Conservation (phyloP, 2,888 invertebrate species). For the Griposia aprilina region DNA sequence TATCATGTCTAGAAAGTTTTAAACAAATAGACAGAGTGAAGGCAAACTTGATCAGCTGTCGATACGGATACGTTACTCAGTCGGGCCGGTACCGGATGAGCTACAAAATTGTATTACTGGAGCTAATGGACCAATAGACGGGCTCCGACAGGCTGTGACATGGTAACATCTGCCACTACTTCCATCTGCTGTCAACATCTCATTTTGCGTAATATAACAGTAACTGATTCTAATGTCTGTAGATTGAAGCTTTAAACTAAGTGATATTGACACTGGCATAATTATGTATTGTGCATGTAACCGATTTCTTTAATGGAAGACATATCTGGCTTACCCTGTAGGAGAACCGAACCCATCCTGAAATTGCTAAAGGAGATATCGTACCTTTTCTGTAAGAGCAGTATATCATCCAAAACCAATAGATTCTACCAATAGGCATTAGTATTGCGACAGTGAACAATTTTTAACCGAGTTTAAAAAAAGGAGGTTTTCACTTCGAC, state of each 20-base stretch:
- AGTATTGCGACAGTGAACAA: no score
- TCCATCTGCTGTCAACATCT: background rate
- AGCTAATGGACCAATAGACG: constrained; percentile 41
- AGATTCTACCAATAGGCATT: background rate
- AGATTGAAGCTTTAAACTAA: background rate
- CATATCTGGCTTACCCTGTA: background rate
- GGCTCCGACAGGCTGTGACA: constrained; percentile 22
- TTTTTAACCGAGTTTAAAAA: no score
- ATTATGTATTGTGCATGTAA: background rate
- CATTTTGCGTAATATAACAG: background rate
- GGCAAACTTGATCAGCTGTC: constrained; percentile 38
- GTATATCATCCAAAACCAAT: no score
- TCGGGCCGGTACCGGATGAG: constrained; percentile 23
- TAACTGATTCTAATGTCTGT: background rate
- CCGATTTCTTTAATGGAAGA: background rate
- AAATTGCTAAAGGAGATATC: background rate
- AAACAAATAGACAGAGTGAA: constrained; percentile 29
- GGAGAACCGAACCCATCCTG: background rate
- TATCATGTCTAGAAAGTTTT: constrained; percentile 41
- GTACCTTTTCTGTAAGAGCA: no score
- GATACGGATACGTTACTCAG: constrained; percentile 10
- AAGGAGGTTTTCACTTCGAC: no score
- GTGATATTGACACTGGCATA: background rate
- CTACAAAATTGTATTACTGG: constrained; percentile 47
- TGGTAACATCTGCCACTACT: constrained; percentile 18